phyloP scores from a whole-genome alignment of 2,797 vertebrate species.

The Cygnus olor region DNA sequence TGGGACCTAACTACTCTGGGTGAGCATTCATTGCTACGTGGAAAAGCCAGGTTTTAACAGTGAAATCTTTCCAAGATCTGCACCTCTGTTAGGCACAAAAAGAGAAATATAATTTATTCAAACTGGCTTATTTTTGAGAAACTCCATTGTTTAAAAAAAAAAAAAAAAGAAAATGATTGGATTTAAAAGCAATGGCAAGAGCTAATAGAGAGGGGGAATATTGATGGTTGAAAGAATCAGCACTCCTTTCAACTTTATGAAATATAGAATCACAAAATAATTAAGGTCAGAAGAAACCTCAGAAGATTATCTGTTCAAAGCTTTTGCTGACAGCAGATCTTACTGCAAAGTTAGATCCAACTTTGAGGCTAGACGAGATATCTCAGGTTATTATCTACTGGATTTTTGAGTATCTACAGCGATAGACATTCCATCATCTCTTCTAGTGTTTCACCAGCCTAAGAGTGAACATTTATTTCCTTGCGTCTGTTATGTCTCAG shows the following conservation, averaged over 20 bases:
- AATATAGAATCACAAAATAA: neutral
- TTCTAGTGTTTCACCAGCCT: neutral
- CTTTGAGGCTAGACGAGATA: neutral
- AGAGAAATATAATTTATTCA: neutral
- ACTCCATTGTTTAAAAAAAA: neutral
- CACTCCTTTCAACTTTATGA: neutral
- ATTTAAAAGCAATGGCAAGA: neutral
- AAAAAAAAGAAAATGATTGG: neutral
- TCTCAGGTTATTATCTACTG: neutral
- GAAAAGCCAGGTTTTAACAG: neutral
- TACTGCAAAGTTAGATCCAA: neutral
- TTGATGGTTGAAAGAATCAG: neutral
- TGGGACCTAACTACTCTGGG: accelerated
- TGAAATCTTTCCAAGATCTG: neutral
- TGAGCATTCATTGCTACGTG: neutral
- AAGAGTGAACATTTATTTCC: neutral
- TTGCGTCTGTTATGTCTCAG: neutral
- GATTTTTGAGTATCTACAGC: neutral
- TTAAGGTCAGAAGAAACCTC: neutral
- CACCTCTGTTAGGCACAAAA: neutral
- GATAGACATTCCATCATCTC: neutral
- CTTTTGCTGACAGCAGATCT: neutral
- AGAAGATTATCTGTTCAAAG: neutral
- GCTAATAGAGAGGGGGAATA: neutral
- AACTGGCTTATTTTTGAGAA: neutral